A percentile compares a stretch with the other conserved stretches of the same genome.
Evolutionary conservation across 2,113 vertebrate genomes (phyloP).

Genomic region (Dunckerocampus dactyliophorus): DNA sequence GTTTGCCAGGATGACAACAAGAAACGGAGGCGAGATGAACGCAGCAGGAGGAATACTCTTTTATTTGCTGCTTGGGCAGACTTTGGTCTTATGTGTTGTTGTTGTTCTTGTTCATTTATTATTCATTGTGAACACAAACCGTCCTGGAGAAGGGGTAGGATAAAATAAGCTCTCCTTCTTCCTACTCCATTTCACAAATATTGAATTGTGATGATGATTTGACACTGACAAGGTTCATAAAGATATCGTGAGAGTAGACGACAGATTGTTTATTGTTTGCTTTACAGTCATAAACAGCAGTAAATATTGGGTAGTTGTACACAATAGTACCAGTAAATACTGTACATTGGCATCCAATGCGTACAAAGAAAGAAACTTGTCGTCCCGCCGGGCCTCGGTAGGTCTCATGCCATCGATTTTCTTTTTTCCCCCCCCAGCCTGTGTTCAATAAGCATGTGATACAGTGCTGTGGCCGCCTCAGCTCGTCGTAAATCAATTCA

Average conservation of each 20-base stretch:
- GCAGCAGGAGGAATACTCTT: background rate
- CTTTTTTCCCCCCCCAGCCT: slow-evolving; percentile 49
- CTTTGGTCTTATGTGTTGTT: background rate
- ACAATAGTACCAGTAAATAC: too few relatives aligned
- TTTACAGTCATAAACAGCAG: too few relatives aligned
- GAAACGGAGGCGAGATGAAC: background rate
- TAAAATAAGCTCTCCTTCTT: too few relatives aligned
- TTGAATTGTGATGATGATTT: too few relatives aligned
- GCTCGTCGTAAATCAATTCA: slow-evolving; percentile 50
- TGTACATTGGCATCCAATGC: background rate
- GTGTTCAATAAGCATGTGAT: slow-evolving; percentile 54
- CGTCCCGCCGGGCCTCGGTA: slow-evolving; percentile 44
- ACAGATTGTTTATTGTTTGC: too few relatives aligned
- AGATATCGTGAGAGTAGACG: too few relatives aligned
- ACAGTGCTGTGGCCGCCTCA: slow-evolving; percentile 33
- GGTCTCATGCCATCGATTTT: slow-evolving; percentile 45
- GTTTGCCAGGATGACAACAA: slow-evolving; percentile 16
- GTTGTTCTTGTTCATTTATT: background rate
- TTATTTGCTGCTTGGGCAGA: background rate
- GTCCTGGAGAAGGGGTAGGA: too few relatives aligned
- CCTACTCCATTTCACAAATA: too few relatives aligned
- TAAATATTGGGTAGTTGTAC: too few relatives aligned
- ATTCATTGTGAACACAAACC: background rate
- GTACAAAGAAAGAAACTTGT: slow-evolving; percentile 29
- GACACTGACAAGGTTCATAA: too few relatives aligned